Conservation (phyloP, 2,888 invertebrate genomes). For the Dryocosmus kuriphilus region DNA sequence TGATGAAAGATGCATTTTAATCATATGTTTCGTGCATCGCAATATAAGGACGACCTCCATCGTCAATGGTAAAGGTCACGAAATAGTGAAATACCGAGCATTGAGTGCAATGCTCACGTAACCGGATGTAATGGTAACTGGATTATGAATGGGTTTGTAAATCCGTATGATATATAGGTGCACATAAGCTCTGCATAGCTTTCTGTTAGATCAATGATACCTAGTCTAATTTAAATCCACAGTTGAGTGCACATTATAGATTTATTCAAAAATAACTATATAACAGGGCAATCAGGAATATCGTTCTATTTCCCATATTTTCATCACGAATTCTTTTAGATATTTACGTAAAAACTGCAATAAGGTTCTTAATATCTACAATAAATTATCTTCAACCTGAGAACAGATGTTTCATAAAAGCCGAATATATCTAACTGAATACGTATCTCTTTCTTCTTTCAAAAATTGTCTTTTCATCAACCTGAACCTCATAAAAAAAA, state of each 20-base stretch:
- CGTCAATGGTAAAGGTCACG: conserved; percentile 13
- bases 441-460: not conserved
- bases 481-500: not conserved
- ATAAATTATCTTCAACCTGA: not conserved
- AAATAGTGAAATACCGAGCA: conserved; percentile 6
- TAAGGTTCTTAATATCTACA: not conserved
- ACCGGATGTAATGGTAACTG: conserved; percentile 37
- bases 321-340: not conserved
- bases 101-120: conserved; percentile 25
- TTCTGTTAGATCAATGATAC: conserved; percentile 5
- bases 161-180: conserved; percentile 22
- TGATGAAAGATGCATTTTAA: not conserved
- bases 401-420: not conserved
- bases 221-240: conserved; percentile 25
- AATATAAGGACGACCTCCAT: not conserved
- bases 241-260: not conserved
- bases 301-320: not conserved
- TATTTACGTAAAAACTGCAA: not conserved
- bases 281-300: not conserved
- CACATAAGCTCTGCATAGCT: not conserved
- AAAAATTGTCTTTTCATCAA: not conserved
- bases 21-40: not conserved
- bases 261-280: conserved; percentile 3
- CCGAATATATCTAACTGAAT: not conserved
- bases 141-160: conserved; percentile 35